Evolutionary conservation across 2,113 vertebrate species (phyloP), one percentile per base, ranked within the genome.

Genomic region (Eulemur macaco): DNA sequence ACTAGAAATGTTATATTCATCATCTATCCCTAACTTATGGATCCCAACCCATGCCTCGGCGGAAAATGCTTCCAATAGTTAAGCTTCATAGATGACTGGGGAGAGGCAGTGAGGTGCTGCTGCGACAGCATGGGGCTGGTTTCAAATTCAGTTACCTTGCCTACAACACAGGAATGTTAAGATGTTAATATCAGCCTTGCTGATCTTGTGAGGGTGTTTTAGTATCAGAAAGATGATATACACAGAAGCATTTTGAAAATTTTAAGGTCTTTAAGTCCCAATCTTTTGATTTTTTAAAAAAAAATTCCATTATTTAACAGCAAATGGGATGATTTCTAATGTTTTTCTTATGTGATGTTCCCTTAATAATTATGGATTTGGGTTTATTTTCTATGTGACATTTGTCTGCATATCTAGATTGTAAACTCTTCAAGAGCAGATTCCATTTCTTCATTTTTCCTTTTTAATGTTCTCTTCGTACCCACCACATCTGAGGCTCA

Each of bases 371-470:
- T 56, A 76, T 8, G 18, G 1, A 66, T 20, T 39, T 90, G 63
- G 42, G 52, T 45, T 91, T 11, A 84, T 78, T 85, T 93, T 42
- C 27, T 69, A 50, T 20, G 27, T 66, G 23, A 34, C 68, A n/a
- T 68, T 84, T 84, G 47, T 69, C 37, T 92, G 42, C n/a, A n/a
- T 37, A 91, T 39, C 63, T 92, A 54, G 90, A 92, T 18, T 63
- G 3, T 77, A 87, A 92, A 94, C 21, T 71, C 17, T 73, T 96
- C 45, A 58, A 86, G 63, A 91, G 39, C 31, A 94, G 64, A 83
- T 76, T 91, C 83, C 23, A 60, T 83, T 96, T 82, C 15, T 86
- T 91, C 42, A 23, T 77, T 68, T 80, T 37, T 64, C 23, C 66
- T 64, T 80, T 37, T 64, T 11, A 42, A 96, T 63, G 47, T 69